These are phyloP conservation scores for Zeugodacus cucurbitae DNA, from an alignment of 1,140 invertebrate species.

Conservation along the genomic window DNA sequence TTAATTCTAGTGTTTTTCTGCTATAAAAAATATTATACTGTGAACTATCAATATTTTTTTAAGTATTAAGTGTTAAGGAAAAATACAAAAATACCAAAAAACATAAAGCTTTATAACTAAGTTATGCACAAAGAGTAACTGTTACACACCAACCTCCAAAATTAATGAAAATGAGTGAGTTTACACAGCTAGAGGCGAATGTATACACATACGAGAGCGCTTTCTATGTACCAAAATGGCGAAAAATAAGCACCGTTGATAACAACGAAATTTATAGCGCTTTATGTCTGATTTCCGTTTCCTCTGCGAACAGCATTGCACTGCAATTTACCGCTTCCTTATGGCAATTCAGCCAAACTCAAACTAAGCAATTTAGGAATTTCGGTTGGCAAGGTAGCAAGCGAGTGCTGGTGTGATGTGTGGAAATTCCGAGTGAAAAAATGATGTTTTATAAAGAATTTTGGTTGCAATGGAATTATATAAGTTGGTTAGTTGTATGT, in stretches of 20 bases:
- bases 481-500: no score
- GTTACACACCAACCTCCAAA: no score
- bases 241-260: background rate
- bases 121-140: no score
- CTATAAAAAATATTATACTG: no score
- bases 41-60: no score
- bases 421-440: background rate
- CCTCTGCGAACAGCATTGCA: background rate
- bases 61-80: no score
- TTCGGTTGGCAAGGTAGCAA: background rate
- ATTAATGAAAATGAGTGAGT: no score
- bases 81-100: no score
- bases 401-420: background rate
- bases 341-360: background rate
- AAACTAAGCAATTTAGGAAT: background rate
- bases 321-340: background rate
- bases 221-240: background rate
- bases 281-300: constrained; percentile 19
- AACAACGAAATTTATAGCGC: background rate
- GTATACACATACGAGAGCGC: no score
- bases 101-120: no score
- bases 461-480: background rate
- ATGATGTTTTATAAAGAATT: background rate
- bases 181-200: no score
- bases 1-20: no score